Conservation (phyloP, 2,888 invertebrate species). For the Oligia strigilis region DNA sequence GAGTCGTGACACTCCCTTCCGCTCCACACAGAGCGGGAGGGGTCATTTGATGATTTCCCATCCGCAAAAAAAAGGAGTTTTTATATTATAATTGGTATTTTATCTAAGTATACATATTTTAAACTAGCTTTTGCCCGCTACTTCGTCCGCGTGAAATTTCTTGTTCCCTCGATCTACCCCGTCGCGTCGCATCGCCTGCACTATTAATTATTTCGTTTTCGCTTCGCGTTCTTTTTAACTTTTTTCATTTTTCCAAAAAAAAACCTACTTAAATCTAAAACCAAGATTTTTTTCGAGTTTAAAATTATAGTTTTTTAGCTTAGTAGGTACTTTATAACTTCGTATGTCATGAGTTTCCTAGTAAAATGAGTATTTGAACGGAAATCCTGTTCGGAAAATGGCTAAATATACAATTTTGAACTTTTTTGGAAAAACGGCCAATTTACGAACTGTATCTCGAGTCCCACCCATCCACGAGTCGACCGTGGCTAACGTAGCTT, state of each 20-base stretch:
- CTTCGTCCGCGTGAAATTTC: not conserved
- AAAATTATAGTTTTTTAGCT: not conserved
- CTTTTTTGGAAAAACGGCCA: not conserved
- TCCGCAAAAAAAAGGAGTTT: too few relatives aligned
- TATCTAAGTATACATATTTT: not conserved
- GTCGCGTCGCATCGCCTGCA: not conserved
- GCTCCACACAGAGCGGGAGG: too few relatives aligned
- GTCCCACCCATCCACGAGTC: not conserved
- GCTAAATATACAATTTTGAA: not conserved
- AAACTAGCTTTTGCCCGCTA: not conserved
- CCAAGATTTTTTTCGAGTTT: not conserved
- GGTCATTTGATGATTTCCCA: too few relatives aligned
- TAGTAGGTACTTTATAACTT: not conserved
- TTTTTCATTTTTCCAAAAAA: not conserved
- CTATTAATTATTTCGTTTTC: too few relatives aligned
- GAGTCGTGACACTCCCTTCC: too few relatives aligned
- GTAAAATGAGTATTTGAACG: not conserved
- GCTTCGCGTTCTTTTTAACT: too few relatives aligned
- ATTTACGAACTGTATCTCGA: not conserved
- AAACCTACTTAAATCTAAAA: not conserved
- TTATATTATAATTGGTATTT: slow-evolving; percentile 1
- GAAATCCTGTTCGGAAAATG: not conserved
- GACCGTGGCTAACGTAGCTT: not conserved
- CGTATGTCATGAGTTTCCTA: not conserved
- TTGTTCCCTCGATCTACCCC: not conserved